Percentiles rank a stretch among this genome's conserved stretches.
These are phyloP conservation scores for Portunus trituberculatus DNA, from an alignment of 1,140 invertebrate genomes.

Conservation along the genomic window DNA sequence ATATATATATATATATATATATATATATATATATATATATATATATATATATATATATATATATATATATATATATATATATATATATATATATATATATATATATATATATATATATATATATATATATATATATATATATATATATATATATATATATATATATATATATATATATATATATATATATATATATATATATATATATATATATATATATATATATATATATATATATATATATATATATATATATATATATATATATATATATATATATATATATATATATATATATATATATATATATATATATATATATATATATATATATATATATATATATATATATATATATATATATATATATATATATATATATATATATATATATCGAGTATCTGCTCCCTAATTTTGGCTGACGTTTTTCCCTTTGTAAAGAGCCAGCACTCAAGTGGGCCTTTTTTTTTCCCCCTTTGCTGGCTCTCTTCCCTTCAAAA, in stretches of 20 bases:
- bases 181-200: neutral
- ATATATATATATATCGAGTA: no score
- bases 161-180: neutral
- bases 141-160: neutral
- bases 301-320: constrained; percentile 41
- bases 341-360: neutral
- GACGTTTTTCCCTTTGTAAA: no score
- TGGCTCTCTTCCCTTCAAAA: no score
- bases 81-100: neutral
- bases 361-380: neutral
- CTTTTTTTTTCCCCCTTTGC: no score
- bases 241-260: neutral
- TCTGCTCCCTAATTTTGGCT: no score
- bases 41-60: neutral
- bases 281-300: no score
- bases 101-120: constrained; percentile 41
- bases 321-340: neutral
- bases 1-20: constrained; percentile 29
- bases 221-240: neutral
- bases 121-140: neutral
- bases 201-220: constrained; percentile 48
- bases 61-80: neutral
- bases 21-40: neutral
- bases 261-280: neutral
- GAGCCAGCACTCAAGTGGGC: no score